Evolutionary conservation across 2,888 invertebrate genomes (phyloP), one percentile per base, ranked within the genome.

Genomic region (Coecobrya sp.): DNA sequence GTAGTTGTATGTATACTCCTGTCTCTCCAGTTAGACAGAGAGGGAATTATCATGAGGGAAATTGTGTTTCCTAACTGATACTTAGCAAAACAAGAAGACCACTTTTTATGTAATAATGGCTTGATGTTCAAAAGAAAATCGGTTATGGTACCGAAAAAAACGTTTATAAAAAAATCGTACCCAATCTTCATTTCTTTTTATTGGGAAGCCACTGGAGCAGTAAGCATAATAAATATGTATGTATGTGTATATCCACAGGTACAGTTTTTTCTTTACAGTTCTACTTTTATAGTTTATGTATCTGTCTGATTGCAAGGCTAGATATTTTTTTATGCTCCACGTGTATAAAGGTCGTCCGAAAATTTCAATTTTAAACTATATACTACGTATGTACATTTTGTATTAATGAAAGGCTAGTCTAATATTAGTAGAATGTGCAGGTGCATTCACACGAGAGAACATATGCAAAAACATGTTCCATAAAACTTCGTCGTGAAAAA

Each of bases 21-120:
- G 8, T 76, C 16, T 76, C 49, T 52, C n/a, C n/a, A 76, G 84
- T 45, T 27, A 76, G 59, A 36, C 36, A 22, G n/a, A 16, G 68
- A 86, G n/a, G 22, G 68, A 86, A 76, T 86, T 76, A 86, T 76
- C 86, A 86, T 73, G 86, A 59, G 73, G 76, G 42, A 86, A 86
- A 86, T 86, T 55, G 73, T 86, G 59, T 86, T 76, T 73, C 76
- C 55, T 59, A 59, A 73, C 86, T 36, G 73, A 76, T 86, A 86
- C 86, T 86, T 86, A 76, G 76, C 76, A 49, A 59, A 86, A 86
- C 27, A 70, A 86, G 70, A 82, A 36, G 42, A 27, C 70, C 49
- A 3, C n/a, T 70, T 59, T 55, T 55, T 59, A 36, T 19, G 36
- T 86, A 70, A 70, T 86, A 52, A 65, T 70, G 68, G 52, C 52